Percentiles rank a stretch among this genome's conserved stretches.
These are phyloP conservation scores for Phyllotreta striolata DNA, from an alignment of 2,888 invertebrate species.

Conservation along the genomic window DNA sequence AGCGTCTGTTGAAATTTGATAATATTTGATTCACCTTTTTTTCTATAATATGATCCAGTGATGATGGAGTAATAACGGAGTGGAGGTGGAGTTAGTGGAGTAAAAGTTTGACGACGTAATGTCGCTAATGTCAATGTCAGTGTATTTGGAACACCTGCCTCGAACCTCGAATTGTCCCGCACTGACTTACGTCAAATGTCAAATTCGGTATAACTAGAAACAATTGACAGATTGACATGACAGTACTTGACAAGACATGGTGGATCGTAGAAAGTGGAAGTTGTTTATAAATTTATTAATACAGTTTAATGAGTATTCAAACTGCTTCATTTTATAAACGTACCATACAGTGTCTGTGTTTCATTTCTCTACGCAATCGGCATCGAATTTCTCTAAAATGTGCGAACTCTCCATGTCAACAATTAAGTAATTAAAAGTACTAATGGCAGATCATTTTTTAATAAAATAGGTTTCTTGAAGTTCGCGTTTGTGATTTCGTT, in stretches of 20 bases:
- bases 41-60: no score
- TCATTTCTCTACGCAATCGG: slow-evolving; percentile 8
- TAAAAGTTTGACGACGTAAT: no score
- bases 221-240: no score
- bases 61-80: no score
- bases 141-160: no score
- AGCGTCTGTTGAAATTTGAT: no score
- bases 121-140: no score
- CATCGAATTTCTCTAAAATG: slow-evolving; percentile 5
- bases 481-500: slow-evolving; percentile 24
- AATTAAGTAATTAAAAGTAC: slow-evolving; percentile 46
- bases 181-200: neutral
- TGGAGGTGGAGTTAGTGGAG: no score
- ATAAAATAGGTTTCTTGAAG: slow-evolving; percentile 45
- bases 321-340: slow-evolving; percentile 10
- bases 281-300: slow-evolving; percentile 28
- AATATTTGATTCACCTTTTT: no score
- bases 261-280: slow-evolving; percentile 30
- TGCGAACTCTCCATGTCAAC: slow-evolving; percentile 41
- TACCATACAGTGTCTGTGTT: neutral
- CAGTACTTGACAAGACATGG: slow-evolving; percentile 23
- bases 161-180: no score
- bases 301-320: slow-evolving; percentile 14
- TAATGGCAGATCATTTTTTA: slow-evolving; percentile 52
- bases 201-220: slow-evolving; percentile 4